These are phyloP conservation scores for Brachionus koreanus DNA, from an alignment of 1,140 invertebrate species.

Conservation along the genomic window DNA sequence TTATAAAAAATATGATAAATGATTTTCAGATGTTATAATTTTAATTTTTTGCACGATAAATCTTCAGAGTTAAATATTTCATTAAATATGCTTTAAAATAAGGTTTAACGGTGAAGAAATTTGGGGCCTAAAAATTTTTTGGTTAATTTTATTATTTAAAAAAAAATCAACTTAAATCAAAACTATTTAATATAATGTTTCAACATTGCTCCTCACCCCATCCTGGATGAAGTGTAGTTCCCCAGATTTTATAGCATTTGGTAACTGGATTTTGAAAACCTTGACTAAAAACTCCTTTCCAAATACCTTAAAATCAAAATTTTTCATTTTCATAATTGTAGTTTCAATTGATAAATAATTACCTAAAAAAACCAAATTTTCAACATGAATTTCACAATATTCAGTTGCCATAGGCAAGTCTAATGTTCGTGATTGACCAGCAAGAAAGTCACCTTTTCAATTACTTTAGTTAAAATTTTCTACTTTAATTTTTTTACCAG, in stretches of 20 bases:
- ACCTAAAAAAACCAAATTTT: slow-evolving; percentile 6
- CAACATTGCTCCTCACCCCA: slow-evolving; percentile 7
- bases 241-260: background rate
- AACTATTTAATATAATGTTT: background rate
- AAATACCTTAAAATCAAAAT: background rate
- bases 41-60: too few relatives aligned
- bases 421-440: background rate
- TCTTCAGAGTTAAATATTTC: too few relatives aligned
- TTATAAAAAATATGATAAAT: too few relatives aligned
- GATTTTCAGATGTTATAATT: too few relatives aligned
- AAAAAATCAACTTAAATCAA: too few relatives aligned
- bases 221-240: background rate
- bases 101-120: too few relatives aligned
- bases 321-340: background rate
- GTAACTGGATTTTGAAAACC: background rate
- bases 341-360: background rate
- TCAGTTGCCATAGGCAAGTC: background rate
- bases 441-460: background rate
- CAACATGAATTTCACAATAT: slow-evolving; percentile 1
- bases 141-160: too few relatives aligned
- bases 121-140: too few relatives aligned
- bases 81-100: too few relatives aligned
- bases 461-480: background rate
- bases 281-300: background rate
- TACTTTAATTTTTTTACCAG: background rate